Evolutionary conservation across 1,140 invertebrate species (phyloP).

Genomic region (Sminthurinus signatus): DNA sequence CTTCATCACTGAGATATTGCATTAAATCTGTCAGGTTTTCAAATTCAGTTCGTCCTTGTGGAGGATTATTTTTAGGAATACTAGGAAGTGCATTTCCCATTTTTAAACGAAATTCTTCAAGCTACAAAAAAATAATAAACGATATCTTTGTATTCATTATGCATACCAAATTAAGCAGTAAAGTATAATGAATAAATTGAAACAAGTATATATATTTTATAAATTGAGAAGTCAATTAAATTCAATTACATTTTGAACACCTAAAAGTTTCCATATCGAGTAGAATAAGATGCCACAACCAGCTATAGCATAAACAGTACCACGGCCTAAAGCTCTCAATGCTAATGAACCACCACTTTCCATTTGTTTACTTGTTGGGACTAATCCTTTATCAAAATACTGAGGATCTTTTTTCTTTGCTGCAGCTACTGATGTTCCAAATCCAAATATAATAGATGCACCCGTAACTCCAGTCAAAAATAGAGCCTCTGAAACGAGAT

Average conservation of each 20-base stretch:
- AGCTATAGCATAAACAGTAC: conserved; percentile 73
- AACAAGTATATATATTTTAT: neutral
- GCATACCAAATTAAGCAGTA: neutral
- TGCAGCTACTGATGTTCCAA: conserved; percentile 65
- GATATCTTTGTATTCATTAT: neutral
- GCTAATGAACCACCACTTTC: conserved; percentile 73
- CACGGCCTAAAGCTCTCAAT: conserved; percentile 74
- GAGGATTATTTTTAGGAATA: conserved; percentile 71
- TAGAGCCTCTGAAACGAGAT: conserved; percentile 61
- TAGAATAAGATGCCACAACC: conserved; percentile 75
- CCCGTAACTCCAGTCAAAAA: conserved; percentile 71
- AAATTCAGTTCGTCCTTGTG: conserved; percentile 78
- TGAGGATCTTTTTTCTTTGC: conserved; percentile 72
- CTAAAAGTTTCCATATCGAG: conserved; percentile 80
- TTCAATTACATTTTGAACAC: conserved; percentile 68
- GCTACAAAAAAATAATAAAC: conserved; percentile 34
- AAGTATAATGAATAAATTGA: neutral
- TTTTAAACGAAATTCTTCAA: conserved; percentile 51
- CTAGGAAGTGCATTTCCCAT: conserved; percentile 57
- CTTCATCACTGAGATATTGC: conserved; percentile 55
- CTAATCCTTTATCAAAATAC: conserved; percentile 67
- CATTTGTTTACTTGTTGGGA: conserved; percentile 39
- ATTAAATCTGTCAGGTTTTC: conserved; percentile 70
- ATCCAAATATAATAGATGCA: conserved; percentile 71
- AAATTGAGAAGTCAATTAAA: neutral